Conservation (phyloP, 2,888 invertebrate genomes). For the Tenthredo mesomela region DNA sequence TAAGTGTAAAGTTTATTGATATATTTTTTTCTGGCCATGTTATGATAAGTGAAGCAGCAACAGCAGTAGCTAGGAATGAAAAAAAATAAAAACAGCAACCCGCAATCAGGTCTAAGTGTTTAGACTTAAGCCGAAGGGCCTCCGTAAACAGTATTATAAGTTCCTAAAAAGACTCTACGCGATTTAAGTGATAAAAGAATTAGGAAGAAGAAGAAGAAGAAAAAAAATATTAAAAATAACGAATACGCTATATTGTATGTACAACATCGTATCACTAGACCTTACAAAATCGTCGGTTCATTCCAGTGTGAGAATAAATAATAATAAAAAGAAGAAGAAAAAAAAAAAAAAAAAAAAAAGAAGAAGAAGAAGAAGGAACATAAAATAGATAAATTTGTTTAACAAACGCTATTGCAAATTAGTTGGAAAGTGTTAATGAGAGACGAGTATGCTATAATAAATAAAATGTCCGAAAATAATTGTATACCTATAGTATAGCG, state of each 20-base stretch:
- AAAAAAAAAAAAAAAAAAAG: background rate
- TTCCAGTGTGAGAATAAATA: constrained; percentile 50
- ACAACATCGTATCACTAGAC: constrained; percentile 41
- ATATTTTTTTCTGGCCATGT: constrained; percentile 25
- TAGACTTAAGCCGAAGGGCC: constrained; percentile 40
- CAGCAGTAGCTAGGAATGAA: background rate
- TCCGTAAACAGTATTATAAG: constrained; percentile 75
- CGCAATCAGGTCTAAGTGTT: constrained; percentile 53
- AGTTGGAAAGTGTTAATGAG: constrained; percentile 41
- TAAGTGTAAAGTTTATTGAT: background rate
- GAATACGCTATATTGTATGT: constrained; percentile 31
- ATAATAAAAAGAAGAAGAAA: background rate
- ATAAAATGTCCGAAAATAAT: constrained; percentile 32
- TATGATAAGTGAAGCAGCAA: background rate
- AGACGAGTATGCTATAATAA: constrained; percentile 15
- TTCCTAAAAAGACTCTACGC: constrained; percentile 67
- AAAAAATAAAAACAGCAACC: constrained; percentile 48
- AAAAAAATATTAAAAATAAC: constrained; percentile 8
- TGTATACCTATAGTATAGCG: background rate
- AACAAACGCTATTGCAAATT: constrained; percentile 45
- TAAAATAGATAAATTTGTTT: background rate
- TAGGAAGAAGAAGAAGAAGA: background rate
- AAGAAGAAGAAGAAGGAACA: background rate
- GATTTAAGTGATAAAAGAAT: constrained; percentile 45
- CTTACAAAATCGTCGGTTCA: constrained; percentile 48